Evolutionary conservation across 2,888 invertebrate species (phyloP).

Genomic region (Stratiomys singularior): DNA sequence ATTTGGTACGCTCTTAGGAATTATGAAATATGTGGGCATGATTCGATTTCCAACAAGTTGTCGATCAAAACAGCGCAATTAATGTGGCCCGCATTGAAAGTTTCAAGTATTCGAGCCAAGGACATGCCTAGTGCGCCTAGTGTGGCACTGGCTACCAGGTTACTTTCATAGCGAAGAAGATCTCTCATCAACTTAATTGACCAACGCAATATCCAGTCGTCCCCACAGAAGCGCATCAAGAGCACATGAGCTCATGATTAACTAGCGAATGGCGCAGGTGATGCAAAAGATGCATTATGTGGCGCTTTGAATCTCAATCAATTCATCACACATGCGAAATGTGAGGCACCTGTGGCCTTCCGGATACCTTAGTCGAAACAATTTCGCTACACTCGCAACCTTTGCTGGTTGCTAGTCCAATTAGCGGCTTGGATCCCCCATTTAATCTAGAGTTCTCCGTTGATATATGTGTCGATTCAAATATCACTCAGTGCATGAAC

Average conservation of each 20-base stretch:
- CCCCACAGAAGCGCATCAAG: neutral
- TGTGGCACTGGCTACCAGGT: neutral
- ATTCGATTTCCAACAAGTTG: neutral
- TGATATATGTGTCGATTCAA: neutral
- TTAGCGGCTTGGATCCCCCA: neutral
- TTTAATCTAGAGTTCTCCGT: neutral
- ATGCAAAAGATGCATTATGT: neutral
- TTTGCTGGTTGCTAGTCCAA: too few relatives aligned
- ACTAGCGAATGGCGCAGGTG: neutral
- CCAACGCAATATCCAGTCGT: neutral
- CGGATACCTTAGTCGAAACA: too few relatives aligned
- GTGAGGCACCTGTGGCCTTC: too few relatives aligned
- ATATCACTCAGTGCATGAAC: too few relatives aligned
- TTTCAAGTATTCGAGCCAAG: slow-evolving; percentile 11
- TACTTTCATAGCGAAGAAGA: slow-evolving; percentile 4
- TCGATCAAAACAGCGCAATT: slow-evolving; percentile 14
- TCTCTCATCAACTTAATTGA: neutral
- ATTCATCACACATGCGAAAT: too few relatives aligned
- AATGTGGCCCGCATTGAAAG: neutral
- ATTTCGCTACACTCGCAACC: too few relatives aligned
- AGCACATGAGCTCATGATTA: neutral
- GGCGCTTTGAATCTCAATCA: neutral
- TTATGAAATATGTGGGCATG: slow-evolving; percentile 7
- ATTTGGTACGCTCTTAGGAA: neutral
- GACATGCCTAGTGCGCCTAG: neutral